Conservation (phyloP, 1,140 invertebrate species). For the Brachionus koreanus region DNA sequence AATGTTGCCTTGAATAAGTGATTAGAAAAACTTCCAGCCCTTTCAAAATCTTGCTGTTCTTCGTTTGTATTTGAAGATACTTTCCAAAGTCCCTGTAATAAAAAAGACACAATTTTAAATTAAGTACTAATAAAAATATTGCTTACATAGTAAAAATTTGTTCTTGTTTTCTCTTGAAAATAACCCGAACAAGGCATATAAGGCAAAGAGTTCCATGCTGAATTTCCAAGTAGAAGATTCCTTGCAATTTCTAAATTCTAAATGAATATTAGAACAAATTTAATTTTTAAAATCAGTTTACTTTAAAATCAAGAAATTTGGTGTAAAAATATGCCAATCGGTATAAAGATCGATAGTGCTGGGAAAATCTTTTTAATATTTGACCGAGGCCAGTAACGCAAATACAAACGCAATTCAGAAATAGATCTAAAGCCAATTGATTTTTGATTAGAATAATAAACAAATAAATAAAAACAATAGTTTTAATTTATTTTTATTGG, state of each 20-base stretch:
- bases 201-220: neutral
- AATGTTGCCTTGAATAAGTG: conserved; percentile 20
- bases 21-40: conserved; percentile 27
- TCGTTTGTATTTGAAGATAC: conserved; percentile 29
- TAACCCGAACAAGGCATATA: conserved; percentile 39
- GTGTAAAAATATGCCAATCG: conserved; percentile 33
- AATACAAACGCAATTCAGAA: conserved; percentile 23
- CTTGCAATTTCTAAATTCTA: conserved; percentile 25
- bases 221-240: neutral
- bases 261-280: neutral
- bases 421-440: neutral
- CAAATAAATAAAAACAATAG: no score
- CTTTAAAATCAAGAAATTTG: conserved; percentile 36
- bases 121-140: neutral
- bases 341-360: conserved; percentile 37
- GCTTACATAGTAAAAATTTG: conserved; percentile 22
- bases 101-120: neutral
- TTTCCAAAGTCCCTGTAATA: conserved; percentile 23
- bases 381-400: conserved; percentile 25
- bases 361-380: conserved; percentile 38
- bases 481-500: no score
- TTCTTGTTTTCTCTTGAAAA: conserved; percentile 18
- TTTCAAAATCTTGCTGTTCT: conserved; percentile 35
- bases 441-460: neutral
- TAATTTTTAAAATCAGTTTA: neutral